Conservation (phyloP, 2,113 vertebrate species). For the Elanus axillaris region DNA sequence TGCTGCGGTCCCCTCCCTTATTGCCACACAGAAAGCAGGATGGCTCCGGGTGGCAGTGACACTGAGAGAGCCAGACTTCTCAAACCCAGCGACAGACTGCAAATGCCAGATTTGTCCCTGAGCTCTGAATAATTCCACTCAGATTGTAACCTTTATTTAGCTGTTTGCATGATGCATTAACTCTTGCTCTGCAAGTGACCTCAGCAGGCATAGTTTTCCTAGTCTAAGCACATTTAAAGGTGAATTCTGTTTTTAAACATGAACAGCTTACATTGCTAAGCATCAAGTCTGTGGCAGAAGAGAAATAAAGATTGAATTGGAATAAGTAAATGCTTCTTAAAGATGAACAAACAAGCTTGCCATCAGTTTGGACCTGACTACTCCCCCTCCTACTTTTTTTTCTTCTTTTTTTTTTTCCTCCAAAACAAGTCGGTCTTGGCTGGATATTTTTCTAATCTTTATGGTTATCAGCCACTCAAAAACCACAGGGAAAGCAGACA, state of each 20-base stretch:
- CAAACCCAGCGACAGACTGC: constrained; percentile 47
- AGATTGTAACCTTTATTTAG: constrained; percentile 70
- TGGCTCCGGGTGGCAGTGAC: constrained; percentile 10
- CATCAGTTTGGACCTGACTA: background rate
- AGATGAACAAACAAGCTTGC: background rate
- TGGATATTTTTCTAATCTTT: background rate
- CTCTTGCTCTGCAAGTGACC: constrained; percentile 58
- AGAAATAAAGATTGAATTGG: background rate
- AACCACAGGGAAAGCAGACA: background rate
- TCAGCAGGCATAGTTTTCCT: constrained; percentile 11
- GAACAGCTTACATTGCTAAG: background rate
- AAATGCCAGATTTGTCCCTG: constrained; percentile 59
- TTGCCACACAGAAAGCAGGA: background rate
- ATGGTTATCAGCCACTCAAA: background rate
- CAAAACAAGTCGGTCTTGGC: background rate
- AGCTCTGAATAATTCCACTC: constrained; percentile 62
- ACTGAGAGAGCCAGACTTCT: constrained; percentile 3
- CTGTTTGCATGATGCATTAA: constrained; percentile 65
- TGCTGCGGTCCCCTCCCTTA: background rate
- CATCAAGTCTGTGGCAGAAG: background rate
- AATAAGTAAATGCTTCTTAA: background rate
- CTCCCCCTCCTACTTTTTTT: rapidly evolving
- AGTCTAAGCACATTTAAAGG: constrained; percentile 47
- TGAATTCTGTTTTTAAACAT: constrained; percentile 41
- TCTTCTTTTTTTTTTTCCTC: no score